Evolutionary conservation across 2,113 vertebrate genomes (phyloP), one percentile per base, ranked within the genome.

Genomic region (Gavia stellata): DNA sequence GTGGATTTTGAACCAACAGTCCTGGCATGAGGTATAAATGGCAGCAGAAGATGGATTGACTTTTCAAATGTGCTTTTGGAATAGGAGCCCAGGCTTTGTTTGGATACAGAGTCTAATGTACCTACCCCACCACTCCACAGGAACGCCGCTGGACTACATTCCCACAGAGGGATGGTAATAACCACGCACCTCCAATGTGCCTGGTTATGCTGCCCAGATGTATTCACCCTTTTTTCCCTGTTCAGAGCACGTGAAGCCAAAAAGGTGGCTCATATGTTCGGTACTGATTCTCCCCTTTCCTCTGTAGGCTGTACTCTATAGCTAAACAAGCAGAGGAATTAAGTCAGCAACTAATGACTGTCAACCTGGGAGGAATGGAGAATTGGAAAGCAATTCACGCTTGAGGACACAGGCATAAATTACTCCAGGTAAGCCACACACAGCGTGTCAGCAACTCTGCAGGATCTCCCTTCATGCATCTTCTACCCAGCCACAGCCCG

Each of bases 271-370:
- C 4, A 1, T 20, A 3, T 4, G 6, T 42, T 89, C 16, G 3
- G 42, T 59, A 12, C 24, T 2, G 3, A 40, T 67, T 95, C 33
- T 70, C 50, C 24, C 33, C 34, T 70, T 79, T 71, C n/a, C 59
- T 83, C 86, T 49, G 15, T 31, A 75, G 52, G 66, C 52, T 81
- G 56, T 23, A 42, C 8, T 59, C 77, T 47, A 14, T 3, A 75
- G 61, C 16, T 93, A 94, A 92, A 79, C 66, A 72, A 88, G 81
- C 52, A 44, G 36, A 67, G 26, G 83, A 94, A 83, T 93, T 93
- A 96, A 93, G 82, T 62, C 50, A 81, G 63, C 79, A 81, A 23
- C 82, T 81, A 96, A 92, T 91, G 92, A 92, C 91, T 92, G 62
- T 61, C 86, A 94, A 49, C 86, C 62, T 81, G 70, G 56, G 77